Evolutionary conservation across 2,113 vertebrate genomes (phyloP).

Genomic region (Lipotes vexillifer): DNA sequence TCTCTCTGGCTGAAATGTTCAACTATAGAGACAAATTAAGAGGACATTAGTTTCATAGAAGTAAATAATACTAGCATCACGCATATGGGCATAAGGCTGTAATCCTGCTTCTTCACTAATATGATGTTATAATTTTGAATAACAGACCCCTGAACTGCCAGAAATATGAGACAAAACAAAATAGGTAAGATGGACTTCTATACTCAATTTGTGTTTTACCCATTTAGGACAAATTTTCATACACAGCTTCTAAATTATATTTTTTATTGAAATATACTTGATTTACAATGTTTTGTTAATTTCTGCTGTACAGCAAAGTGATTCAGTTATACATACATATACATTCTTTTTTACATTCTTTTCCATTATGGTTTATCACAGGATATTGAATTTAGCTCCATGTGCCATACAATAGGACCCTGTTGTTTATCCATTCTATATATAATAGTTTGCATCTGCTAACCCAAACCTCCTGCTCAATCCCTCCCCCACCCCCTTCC

Average conservation of each 20-base stretch:
- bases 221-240: slow-evolving; percentile 18
- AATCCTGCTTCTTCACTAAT: slow-evolving; percentile 2
- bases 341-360: not conserved
- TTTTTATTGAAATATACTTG: not conserved
- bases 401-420: not conserved
- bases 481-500: no score
- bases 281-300: not conserved
- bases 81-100: not conserved
- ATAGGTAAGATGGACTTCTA: not conserved
- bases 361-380: not conserved
- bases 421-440: no score
- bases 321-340: not conserved
- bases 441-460: no score
- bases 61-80: not conserved
- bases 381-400: not conserved
- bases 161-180: slow-evolving; percentile 35
- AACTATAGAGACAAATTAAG: not conserved
- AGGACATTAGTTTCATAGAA: not conserved
- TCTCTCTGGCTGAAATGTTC: not conserved
- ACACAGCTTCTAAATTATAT: not conserved
- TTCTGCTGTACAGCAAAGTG: not conserved
- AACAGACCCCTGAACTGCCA: not conserved
- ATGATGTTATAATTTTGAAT: not conserved
- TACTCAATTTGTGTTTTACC: slow-evolving; percentile 10
- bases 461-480: no score